Evolutionary conservation across 2,888 invertebrate genomes (phyloP), one percentile per base, ranked within the genome.

Genomic region (Diaphora mendica): DNA sequence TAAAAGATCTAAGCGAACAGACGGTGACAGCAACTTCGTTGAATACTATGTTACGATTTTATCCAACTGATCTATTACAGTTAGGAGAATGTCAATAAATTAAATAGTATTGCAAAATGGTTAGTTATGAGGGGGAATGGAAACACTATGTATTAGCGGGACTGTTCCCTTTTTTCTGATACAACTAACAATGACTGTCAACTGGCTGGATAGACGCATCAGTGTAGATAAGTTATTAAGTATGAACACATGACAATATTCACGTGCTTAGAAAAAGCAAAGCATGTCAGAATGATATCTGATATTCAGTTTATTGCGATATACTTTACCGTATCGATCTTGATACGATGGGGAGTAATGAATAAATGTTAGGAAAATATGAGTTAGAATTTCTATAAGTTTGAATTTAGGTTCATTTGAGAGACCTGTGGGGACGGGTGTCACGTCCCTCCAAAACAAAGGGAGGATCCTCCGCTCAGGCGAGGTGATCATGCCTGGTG

Each of bases 111-210:
- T 51, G 20, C 23, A 23, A 20, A 51, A 20, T 2, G 8, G 0
- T 51, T 3, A 2, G 17, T 66, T 15, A 66, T 72, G 62, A 20
- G 39, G 72, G 76, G 73, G 74, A 64, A 66, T 64, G 48, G 20
- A 48, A 51, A 74, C n/a, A 68, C 35, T 73, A 26, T 70, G 30
- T 70, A 39, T 33, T 62, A 70, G 48, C 64, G 44, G n/a, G 20
- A 17, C 11, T 64, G n/a, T 70, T 64, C 9, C 23, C 51, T 70
- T 68, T 69, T 70, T 70, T 70, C 33, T 48, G 64, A 51, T 70
- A 35, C 5, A n/a, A 64, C 30, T 70, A 70, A 70, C 51, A 70
- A 70, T 70, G 51, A 8, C 51, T 51, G 70, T 70, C 48, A 48
- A 17, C 64, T 23, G 23, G 48, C 33, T 70, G 8, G 64, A 70